A percentile compares a stretch with the other conserved stretches of the same genome.
phyloP scores from a whole-genome alignment of 2,113 vertebrate genomes.

The Cygnus buccinator region DNA sequence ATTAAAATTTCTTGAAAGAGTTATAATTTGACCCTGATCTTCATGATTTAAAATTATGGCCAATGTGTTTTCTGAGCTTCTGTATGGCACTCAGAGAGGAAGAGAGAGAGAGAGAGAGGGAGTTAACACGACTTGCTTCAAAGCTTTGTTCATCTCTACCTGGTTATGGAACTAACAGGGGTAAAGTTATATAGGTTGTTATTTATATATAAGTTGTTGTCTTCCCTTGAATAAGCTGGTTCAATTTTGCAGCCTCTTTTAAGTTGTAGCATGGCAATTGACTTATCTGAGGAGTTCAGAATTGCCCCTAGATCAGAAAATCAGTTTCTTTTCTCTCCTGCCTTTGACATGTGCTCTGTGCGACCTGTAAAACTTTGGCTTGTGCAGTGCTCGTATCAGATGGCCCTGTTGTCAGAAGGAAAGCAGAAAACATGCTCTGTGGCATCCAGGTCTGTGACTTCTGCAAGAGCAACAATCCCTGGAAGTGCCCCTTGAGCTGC shows the following conservation, averaged over 20 bases:
- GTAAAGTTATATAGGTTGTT: constrained; percentile 35
- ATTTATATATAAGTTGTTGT: constrained; percentile 40
- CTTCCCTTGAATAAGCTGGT: constrained; percentile 17
- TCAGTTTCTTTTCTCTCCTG: background rate
- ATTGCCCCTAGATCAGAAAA: background rate
- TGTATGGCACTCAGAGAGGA: background rate
- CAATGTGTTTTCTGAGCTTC: background rate
- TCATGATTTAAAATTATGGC: background rate
- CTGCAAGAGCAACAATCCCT: background rate
- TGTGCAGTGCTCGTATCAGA: fast-evolving
- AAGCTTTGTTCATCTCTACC: constrained; percentile 36
- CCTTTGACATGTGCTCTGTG: background rate
- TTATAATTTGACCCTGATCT: background rate
- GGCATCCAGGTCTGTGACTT: background rate
- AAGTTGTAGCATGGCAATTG: background rate
- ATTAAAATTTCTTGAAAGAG: background rate
- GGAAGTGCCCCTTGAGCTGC: fast-evolving
- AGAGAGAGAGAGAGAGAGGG: background rate
- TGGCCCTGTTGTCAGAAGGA: fast-evolving
- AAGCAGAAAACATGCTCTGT: background rate
- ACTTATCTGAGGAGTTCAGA: constrained; percentile 1
- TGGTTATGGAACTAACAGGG: constrained; percentile 9
- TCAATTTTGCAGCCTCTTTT: constrained; percentile 2
- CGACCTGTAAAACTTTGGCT: background rate
- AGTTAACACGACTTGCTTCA: constrained; percentile 23